Conservation (phyloP, 1,140 invertebrate genomes). For the Drosophila novamexicana region DNA sequence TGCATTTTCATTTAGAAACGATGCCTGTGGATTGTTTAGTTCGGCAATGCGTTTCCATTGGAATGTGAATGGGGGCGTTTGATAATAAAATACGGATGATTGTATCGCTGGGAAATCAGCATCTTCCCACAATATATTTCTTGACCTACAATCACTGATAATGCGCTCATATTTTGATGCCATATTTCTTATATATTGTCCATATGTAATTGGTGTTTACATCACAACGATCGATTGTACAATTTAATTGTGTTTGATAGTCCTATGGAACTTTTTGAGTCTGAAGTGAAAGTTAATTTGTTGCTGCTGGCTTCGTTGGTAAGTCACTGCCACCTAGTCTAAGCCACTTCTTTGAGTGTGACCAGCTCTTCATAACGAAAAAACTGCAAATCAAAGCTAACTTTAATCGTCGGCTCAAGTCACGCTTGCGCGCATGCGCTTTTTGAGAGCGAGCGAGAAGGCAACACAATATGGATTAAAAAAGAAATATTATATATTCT, state of each 20-base stretch:
- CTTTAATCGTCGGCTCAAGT: conserved; percentile 4
- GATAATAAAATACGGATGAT: conserved; percentile 95
- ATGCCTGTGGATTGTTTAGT: conserved; percentile 87
- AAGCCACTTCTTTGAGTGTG: conserved; percentile 47
- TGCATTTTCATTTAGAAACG: conserved; percentile 92
- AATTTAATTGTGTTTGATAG: neutral
- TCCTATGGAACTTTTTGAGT: conserved; percentile 16
- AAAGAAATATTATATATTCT: neutral
- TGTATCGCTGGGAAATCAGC: conserved; percentile 95
- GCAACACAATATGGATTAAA: neutral
- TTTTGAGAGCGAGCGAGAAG: neutral
- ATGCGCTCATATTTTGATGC: conserved; percentile 90
- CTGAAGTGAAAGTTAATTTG: conserved; percentile 73
- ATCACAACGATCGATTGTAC: conserved; percentile 33
- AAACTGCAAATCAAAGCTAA: conserved; percentile 11
- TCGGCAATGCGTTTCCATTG: conserved; percentile 96
- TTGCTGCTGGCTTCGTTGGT: conserved; percentile 12
- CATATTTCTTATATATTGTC: conserved; percentile 53
- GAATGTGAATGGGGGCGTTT: conserved; percentile 96
- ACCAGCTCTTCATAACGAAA: conserved; percentile 23
- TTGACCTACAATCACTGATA: conserved; percentile 90
- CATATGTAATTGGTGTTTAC: conserved; percentile 30
- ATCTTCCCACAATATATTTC: conserved; percentile 95
- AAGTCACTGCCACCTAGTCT: conserved; percentile 48
- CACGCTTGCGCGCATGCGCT: conserved; percentile 20